phyloP scores from a whole-genome alignment of 1,140 invertebrate genomes.

The Cyphomyrmex costatus region DNA sequence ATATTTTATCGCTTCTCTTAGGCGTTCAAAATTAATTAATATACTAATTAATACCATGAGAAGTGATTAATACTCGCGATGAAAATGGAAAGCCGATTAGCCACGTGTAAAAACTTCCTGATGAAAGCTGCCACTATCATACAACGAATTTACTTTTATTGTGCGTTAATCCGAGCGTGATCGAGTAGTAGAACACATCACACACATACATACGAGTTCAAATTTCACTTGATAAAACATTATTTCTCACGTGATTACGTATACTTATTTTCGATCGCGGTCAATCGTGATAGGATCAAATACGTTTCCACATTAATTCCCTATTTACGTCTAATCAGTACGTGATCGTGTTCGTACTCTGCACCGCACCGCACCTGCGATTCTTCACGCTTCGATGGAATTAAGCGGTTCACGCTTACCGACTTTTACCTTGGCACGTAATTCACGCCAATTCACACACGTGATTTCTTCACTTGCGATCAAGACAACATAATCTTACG shows the following conservation, averaged over 20 bases:
- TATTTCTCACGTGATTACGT: slow-evolving; percentile 7
- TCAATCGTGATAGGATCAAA: slow-evolving; percentile 8
- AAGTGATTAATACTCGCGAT: slow-evolving; percentile 16
- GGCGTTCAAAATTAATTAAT: not conserved
- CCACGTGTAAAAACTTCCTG: slow-evolving; percentile 54
- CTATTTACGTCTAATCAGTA: slow-evolving; percentile 1
- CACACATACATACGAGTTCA: too few relatives aligned
- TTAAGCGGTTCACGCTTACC: slow-evolving; percentile 50
- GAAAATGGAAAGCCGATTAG: slow-evolving; percentile 52
- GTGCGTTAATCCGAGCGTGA: slow-evolving; percentile 27
- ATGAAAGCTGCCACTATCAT: slow-evolving; percentile 23
- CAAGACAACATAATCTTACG: slow-evolving; percentile 6
- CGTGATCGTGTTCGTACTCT: not conserved
- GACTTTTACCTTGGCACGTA: slow-evolving; percentile 57
- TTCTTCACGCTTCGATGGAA: slow-evolving; percentile 52
- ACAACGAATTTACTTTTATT: slow-evolving; percentile 4
- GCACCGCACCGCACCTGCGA: not conserved
- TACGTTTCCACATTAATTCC: not conserved
- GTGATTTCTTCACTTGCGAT: slow-evolving; percentile 15
- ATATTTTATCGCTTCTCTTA: slow-evolving; percentile 9
- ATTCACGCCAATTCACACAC: slow-evolving; percentile 35
- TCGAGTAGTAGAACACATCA: not conserved
- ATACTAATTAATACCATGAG: slow-evolving; percentile 33
- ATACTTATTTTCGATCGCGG: slow-evolving; percentile 6
- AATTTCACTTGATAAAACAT: not conserved